Conservation (phyloP, 2,797 vertebrate species). For the Lycodopsis pacificus region DNA sequence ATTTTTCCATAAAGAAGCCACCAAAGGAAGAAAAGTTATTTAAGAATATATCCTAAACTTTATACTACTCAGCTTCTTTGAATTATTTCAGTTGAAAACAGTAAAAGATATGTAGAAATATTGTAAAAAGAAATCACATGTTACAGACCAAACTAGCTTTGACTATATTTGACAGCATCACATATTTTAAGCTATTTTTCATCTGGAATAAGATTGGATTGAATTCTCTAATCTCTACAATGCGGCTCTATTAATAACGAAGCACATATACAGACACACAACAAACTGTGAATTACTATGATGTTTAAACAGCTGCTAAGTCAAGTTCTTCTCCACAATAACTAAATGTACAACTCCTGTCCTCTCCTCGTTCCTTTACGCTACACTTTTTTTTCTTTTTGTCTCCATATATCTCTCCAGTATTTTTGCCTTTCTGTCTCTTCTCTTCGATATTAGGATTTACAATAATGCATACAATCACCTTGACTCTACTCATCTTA, state of each 20-base stretch:
- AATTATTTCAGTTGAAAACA: constrained; percentile 16
- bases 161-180: neutral
- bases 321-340: constrained; percentile 44
- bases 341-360: constrained; percentile 26
- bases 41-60: constrained; percentile 4
- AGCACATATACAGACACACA: constrained; percentile 20
- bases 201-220: neutral
- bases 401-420: constrained; percentile 17
- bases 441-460: constrained; percentile 18
- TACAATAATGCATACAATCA: constrained; percentile 31
- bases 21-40: constrained; percentile 3
- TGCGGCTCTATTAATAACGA: constrained; percentile 28
- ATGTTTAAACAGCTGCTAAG: constrained; percentile 68
- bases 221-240: neutral
- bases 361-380: constrained; percentile 29
- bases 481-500: constrained; percentile 24
- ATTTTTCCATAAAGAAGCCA: constrained; percentile 36
- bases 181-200: neutral
- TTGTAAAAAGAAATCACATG: constrained; percentile 34
- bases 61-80: neutral
- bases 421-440: constrained; percentile 22
- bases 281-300: constrained; percentile 30
- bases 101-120: constrained; percentile 21
- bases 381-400: neutral
- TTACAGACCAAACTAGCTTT: neutral